Percentiles rank a stretch among this genome's conserved stretches.
These are phyloP conservation scores for Nannospalax galili DNA, from an alignment of 2,113 vertebrate species.

Conservation along the genomic window DNA sequence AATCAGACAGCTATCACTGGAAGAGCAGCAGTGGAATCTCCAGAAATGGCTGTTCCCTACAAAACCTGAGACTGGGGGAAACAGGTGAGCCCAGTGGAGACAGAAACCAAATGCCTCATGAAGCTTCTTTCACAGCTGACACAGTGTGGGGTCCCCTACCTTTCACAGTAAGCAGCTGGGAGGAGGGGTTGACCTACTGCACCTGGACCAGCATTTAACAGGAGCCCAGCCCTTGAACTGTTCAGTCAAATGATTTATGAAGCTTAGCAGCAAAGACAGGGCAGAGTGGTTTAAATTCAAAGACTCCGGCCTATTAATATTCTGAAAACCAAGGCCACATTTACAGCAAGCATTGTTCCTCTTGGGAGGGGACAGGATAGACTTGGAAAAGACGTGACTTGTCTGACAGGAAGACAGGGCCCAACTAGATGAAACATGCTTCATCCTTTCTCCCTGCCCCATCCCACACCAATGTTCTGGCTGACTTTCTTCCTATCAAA, in stretches of 20 bases:
- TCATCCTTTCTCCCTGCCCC: background rate
- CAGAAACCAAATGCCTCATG: background rate
- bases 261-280: constrained; percentile 68
- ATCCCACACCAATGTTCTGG: background rate
- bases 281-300: constrained; percentile 73
- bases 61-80: background rate
- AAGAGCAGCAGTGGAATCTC: background rate
- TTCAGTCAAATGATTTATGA: constrained; percentile 71
- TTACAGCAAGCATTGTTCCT: constrained; percentile 37
- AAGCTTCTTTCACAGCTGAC: background rate
- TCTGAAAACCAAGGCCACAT: constrained; percentile 62
- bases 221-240: constrained; percentile 62
- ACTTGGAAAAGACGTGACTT: constrained; percentile 53
- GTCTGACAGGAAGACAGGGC: constrained; percentile 34
- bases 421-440: constrained; percentile 46
- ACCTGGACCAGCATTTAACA: constrained; percentile 54
- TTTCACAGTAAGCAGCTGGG: background rate
- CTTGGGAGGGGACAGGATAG: constrained; percentile 46
- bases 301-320: constrained; percentile 55
- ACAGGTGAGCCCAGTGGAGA: background rate
- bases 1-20: background rate
- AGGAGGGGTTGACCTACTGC: background rate
- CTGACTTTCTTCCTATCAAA: background rate
- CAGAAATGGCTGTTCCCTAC: background rate
- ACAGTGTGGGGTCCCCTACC: background rate